These are phyloP conservation scores for Ambastaia sidthimunki DNA, from an alignment of 2,797 vertebrate species.

Conservation along the genomic window DNA sequence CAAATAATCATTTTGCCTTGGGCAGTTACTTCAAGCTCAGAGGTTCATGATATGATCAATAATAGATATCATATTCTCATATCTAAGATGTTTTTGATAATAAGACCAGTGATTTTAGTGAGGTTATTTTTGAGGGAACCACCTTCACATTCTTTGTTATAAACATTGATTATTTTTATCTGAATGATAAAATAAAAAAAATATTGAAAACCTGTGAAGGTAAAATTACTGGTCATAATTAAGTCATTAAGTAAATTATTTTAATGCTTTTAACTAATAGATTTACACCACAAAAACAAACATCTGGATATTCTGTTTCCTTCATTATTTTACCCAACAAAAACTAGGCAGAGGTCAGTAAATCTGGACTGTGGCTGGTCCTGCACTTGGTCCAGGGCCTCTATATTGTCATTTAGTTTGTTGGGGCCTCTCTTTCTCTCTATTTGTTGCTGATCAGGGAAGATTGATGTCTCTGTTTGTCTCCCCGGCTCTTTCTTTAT, in stretches of 20 bases:
- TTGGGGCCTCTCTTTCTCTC: constrained; percentile 59
- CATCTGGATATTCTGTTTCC: not conserved
- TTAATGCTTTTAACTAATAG: not conserved
- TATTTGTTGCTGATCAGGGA: constrained; percentile 65
- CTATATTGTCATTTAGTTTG: constrained; percentile 68
- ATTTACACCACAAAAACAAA: not conserved
- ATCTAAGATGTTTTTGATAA: constrained; percentile 4
- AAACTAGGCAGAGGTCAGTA: constrained; percentile 39
- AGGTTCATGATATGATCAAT: constrained; percentile 18
- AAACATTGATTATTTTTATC: not conserved
- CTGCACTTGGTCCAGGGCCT: constrained; percentile 56
- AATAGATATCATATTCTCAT: constrained; percentile 5
- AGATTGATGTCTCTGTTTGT: constrained; percentile 69
- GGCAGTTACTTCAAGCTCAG: constrained; percentile 14
- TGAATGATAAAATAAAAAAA: not conserved
- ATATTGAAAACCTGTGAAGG: no score
- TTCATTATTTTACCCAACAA: not conserved
- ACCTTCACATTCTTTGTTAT: not conserved
- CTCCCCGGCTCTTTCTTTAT: constrained; percentile 59
- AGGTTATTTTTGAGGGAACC: not conserved
- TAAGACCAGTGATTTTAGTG: not conserved
- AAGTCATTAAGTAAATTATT: no score
- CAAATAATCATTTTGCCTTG: constrained; percentile 24
- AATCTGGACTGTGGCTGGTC: constrained; percentile 46
- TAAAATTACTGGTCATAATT: no score